A percentile compares a stretch with the other conserved stretches of the same genome.
These are phyloP conservation scores for Stenodera caucasica DNA, from an alignment of 2,888 invertebrate species.

Conservation along the genomic window DNA sequence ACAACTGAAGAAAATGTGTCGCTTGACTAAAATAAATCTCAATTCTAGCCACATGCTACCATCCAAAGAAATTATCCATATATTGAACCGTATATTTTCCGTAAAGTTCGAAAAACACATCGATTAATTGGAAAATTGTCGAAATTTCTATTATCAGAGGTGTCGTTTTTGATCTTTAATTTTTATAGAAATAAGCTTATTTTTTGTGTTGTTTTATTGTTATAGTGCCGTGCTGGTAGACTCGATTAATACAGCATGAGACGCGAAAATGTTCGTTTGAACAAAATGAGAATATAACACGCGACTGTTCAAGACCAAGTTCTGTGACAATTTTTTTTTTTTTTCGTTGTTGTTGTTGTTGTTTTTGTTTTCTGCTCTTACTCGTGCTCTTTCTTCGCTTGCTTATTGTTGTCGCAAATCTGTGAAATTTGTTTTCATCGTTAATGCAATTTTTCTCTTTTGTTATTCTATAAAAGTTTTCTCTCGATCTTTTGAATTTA, in stretches of 20 bases:
- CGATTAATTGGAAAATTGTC: not conserved
- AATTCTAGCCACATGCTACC: slow-evolving; percentile 21
- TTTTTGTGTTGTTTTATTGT: slow-evolving; percentile 27
- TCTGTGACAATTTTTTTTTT: slow-evolving; percentile 22
- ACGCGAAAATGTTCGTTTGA: slow-evolving; percentile 28
- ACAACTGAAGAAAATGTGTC: slow-evolving; percentile 27
- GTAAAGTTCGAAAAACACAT: too few species aligned
- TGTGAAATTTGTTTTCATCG: slow-evolving; percentile 14
- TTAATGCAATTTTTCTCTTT: slow-evolving; percentile 8
- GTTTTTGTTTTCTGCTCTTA: too few species aligned
- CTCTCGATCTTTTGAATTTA: slow-evolving; percentile 6
- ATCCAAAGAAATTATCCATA: slow-evolving; percentile 28
- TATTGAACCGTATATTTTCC: not conserved
- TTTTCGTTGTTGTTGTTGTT: not conserved
- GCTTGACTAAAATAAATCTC: slow-evolving; percentile 30
- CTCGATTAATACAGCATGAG: slow-evolving; percentile 31
- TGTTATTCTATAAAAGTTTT: slow-evolving; percentile 10
- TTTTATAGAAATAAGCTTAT: slow-evolving; percentile 27
- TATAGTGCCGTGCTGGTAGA: slow-evolving; percentile 25
- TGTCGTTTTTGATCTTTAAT: slow-evolving; percentile 21
- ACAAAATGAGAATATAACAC: slow-evolving; percentile 27
- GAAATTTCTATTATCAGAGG: too few species aligned
- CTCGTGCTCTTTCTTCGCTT: not conserved
- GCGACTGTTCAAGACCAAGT: slow-evolving; percentile 19
- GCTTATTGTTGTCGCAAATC: slow-evolving; percentile 19